phyloP scores from a whole-genome alignment of 2,113 vertebrate species.

The Rissa tridactyla region DNA sequence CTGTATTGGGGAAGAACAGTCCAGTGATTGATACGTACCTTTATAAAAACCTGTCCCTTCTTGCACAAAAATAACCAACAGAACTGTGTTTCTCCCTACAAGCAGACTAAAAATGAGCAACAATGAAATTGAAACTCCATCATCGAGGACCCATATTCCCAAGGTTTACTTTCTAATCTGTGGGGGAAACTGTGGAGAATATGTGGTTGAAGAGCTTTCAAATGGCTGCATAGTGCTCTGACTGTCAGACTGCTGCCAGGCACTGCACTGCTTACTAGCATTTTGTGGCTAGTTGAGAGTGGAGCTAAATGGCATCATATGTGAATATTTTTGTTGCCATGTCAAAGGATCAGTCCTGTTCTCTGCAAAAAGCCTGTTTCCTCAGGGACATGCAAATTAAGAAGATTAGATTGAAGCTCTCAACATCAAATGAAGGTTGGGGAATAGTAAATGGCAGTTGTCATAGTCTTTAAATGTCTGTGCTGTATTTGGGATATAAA shows the following conservation, averaged over 20 bases:
- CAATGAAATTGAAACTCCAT: neutral
- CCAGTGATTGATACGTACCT: neutral
- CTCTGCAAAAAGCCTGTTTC: neutral
- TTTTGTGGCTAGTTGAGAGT: neutral
- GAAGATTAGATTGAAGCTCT: neutral
- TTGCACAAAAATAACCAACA: neutral
- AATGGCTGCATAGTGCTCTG: neutral
- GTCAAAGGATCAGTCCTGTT: neutral
- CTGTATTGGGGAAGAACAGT: neutral
- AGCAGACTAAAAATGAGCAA: neutral
- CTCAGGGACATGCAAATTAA: neutral
- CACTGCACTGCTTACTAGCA: neutral
- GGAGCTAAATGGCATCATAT: neutral
- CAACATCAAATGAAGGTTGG: neutral
- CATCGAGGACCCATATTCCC: neutral
- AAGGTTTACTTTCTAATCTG: neutral
- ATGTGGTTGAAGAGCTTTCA: neutral
- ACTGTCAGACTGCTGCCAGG: neutral
- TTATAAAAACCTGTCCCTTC: neutral
- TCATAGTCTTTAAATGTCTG: neutral
- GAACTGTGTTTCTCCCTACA: neutral
- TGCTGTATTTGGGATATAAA: neutral
- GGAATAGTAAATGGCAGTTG: neutral
- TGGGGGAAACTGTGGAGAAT: neutral
- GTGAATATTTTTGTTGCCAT: neutral